These are phyloP conservation scores for Dasyornis broadbenti DNA, from an alignment of 2,113 vertebrate genomes.

Conservation along the genomic window DNA sequence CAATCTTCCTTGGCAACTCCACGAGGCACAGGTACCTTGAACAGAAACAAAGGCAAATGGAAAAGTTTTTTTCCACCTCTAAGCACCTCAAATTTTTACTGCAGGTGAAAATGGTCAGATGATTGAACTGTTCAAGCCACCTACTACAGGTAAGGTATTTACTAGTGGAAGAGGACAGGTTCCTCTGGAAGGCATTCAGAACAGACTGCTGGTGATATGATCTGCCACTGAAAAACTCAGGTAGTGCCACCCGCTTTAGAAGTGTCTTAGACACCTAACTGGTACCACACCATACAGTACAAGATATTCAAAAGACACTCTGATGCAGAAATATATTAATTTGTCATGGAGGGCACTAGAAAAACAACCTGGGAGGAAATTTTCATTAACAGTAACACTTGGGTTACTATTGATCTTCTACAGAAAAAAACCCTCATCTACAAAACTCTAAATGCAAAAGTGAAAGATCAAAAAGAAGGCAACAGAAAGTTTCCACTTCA, in stretches of 20 bases:
- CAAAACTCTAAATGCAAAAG: background rate
- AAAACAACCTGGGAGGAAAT: background rate
- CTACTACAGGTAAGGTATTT: background rate
- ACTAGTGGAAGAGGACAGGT: background rate
- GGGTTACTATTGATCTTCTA: background rate
- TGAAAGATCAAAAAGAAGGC: background rate
- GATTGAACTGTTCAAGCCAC: background rate
- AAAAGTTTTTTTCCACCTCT: background rate
- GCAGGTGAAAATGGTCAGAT: background rate
- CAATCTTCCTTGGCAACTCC: conserved; percentile 77
- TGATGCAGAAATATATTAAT: background rate
- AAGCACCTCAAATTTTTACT: background rate
- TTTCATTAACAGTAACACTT: background rate
- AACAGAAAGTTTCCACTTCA: background rate
- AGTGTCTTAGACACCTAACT: background rate
- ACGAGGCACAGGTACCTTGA: conserved; percentile 83
- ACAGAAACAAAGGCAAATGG: conserved; percentile 38
- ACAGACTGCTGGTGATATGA: background rate
- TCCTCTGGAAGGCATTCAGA: background rate
- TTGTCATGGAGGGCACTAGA: background rate
- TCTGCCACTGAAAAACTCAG: background rate
- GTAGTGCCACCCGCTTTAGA: background rate
- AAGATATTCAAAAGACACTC: background rate
- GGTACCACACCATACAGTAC: background rate
- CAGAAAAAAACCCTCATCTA: background rate